Conservation (phyloP, 2,797 vertebrate genomes). For the Discoglossus pictus region DNA sequence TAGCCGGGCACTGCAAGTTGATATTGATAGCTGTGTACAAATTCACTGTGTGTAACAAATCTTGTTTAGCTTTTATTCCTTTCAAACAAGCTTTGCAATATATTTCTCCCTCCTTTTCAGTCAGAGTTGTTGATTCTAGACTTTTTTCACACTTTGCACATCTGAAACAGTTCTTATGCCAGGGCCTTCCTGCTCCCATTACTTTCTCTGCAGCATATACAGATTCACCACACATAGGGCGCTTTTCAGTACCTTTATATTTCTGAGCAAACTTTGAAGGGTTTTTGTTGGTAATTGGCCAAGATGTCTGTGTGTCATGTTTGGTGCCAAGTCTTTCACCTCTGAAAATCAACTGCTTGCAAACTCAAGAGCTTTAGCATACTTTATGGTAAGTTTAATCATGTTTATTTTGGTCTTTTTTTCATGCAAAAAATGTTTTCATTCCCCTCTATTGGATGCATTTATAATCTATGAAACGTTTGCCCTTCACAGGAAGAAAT, state of each 20-base stretch:
- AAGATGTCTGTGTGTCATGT: slow-evolving; percentile 78
- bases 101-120: slow-evolving; percentile 92
- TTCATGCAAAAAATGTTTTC: no score
- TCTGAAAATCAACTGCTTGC: no score
- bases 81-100: slow-evolving; percentile 98
- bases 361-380: no score
- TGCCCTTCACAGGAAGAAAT: no score
- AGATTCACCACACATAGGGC: slow-evolving; percentile 83
- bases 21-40: no score
- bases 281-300: slow-evolving; percentile 86
- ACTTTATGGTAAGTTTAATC: no score
- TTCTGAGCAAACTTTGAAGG: slow-evolving; percentile 91
- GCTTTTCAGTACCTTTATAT: slow-evolving; percentile 86
- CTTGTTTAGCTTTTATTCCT: no score
- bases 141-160: slow-evolving; percentile 93
- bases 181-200: slow-evolving; percentile 91
- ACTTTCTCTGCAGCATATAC: slow-evolving; percentile 92
- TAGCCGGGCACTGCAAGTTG: no score
- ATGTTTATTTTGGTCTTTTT: no score
- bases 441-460: no score
- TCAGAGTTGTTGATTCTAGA: slow-evolving; percentile 90
- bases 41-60: no score
- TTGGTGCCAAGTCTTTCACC: slow-evolving; percentile 92
- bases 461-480: no score
- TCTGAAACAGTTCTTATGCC: slow-evolving; percentile 94